phyloP scores from a whole-genome alignment of 2,888 invertebrate genomes.

The Lycia hirtaria region DNA sequence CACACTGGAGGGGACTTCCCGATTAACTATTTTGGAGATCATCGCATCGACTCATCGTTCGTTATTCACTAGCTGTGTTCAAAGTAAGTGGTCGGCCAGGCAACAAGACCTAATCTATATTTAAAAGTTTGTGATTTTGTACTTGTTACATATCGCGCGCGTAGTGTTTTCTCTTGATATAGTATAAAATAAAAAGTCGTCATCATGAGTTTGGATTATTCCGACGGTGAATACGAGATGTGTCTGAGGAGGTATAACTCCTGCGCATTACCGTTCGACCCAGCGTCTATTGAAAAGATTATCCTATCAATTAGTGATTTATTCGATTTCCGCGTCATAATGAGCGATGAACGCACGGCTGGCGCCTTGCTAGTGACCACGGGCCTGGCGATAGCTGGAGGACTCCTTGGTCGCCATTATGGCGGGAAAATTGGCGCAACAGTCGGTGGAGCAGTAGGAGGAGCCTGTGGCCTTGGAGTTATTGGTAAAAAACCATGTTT shows the following conservation, averaged over 20 bases:
- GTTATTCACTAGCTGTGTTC: too few species aligned
- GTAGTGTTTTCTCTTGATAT: not conserved
- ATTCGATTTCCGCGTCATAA: slow-evolving; percentile 71
- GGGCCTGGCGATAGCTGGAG: slow-evolving; percentile 70
- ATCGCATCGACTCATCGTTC: too few species aligned
- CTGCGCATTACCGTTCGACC: slow-evolving; percentile 63
- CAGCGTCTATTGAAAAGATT: slow-evolving; percentile 62
- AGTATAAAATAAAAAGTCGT: not conserved
- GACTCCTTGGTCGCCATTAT: slow-evolving; percentile 70
- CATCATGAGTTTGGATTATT: slow-evolving; percentile 44
- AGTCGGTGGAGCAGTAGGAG: slow-evolving; percentile 73
- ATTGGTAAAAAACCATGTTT: slow-evolving; percentile 57
- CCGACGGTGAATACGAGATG: slow-evolving; percentile 57
- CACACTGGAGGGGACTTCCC: too few species aligned
- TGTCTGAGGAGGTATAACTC: slow-evolving; percentile 49
- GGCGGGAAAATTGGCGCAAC: slow-evolving; percentile 74
- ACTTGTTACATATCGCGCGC: not conserved
- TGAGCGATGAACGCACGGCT: slow-evolving; percentile 56
- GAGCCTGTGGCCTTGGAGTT: slow-evolving; percentile 72
- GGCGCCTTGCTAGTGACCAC: slow-evolving; percentile 66
- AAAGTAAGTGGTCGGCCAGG: too few species aligned
- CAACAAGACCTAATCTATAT: too few species aligned
- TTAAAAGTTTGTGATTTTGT: not conserved
- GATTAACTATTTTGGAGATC: too few species aligned
- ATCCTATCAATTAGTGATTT: slow-evolving; percentile 67